Base-by-base conservation (phyloP, 2,888 invertebrate genomes). In the Agonopterix heracliana region DNA sequence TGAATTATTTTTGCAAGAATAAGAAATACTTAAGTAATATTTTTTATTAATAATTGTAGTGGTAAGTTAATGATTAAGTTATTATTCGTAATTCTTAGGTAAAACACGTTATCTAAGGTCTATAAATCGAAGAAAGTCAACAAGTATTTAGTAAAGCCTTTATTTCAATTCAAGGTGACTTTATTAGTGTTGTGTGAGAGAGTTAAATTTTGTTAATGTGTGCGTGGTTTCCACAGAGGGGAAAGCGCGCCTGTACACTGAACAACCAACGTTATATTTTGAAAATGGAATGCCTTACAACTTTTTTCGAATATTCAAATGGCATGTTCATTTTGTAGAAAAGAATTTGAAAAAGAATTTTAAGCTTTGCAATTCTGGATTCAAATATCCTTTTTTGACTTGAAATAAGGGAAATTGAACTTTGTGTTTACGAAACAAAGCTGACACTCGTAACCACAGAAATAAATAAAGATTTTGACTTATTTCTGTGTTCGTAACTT, bases 201-300 rank as follows among this genome's bases (percentile, higher is more conserved):
- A 48, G 58, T 54, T 48, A 51, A 53, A n/a, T n/a, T 46, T 43
- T 59, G 49, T 58, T 48, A 48, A n/a, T 63, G 81, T 79, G 78
- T 76, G 80, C 52, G 77, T 70, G 53, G 50, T 69, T 74, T 73
- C 54, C 71, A 67, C 71, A 64, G 74, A 75, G 79, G 78, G 79
- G 81, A 80, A 80, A 81, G 69, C 77, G 64, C 65, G 66, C 67
- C 67, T 66, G 26, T 5, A 26, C 26, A 26, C 67, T 66, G 26
- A 26, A 26, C 26, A 26, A 71, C 73, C 53, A 66, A 63, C 70
- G 67, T 65, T 65, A 71, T 71, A 72, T 71, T 81, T 82, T 70
- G 68, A 78, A 81, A 83, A 80, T 76, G 74, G 79, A 81, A 80
- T 74, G 71, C 74, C 72, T 79, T 80, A 71, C 61, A 73, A 74